Conservation (phyloP, 2,113 vertebrate species). For the Octodon degus region DNA sequence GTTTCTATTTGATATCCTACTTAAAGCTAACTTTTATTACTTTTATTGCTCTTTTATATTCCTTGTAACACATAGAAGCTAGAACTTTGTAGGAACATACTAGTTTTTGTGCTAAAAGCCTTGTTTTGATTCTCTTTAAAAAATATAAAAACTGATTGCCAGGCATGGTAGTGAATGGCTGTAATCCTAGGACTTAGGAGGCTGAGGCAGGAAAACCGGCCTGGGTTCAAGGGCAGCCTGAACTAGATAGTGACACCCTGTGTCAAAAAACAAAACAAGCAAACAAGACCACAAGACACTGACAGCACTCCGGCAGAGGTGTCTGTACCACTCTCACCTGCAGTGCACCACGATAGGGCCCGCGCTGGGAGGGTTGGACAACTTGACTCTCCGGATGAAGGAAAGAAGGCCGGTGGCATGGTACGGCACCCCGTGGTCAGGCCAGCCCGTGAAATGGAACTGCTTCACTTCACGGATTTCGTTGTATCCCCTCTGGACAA, state of each 20-base stretch:
- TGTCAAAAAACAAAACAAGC: background rate
- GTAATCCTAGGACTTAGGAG: background rate
- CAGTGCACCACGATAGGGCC: constrained; percentile 99
- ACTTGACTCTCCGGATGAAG: constrained; percentile 97
- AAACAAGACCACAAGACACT: background rate
- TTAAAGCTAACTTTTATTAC: constrained; percentile 29
- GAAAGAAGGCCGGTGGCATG: constrained; percentile 98
- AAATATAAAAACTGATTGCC: background rate
- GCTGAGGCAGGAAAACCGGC: background rate
- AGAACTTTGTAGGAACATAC: background rate
- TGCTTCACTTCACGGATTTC: constrained; percentile 99
- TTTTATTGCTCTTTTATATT: constrained; percentile 13
- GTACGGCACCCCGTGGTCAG: constrained; percentile 98
- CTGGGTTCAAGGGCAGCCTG: background rate
- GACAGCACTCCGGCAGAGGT: background rate
- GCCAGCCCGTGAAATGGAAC: constrained; percentile 99
- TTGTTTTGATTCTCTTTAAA: background rate
- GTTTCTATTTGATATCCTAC: constrained; percentile 63
- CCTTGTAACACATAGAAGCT: background rate
- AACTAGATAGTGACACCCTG: background rate
- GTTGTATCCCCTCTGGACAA: constrained; percentile 94
- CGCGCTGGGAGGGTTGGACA: constrained; percentile 97
- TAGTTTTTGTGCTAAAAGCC: background rate
- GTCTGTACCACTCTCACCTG: constrained; percentile 89
- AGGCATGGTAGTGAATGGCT: background rate